Base-by-base conservation (phyloP, 2,113 vertebrate species). In the Gnathochromis pfefferi region DNA sequence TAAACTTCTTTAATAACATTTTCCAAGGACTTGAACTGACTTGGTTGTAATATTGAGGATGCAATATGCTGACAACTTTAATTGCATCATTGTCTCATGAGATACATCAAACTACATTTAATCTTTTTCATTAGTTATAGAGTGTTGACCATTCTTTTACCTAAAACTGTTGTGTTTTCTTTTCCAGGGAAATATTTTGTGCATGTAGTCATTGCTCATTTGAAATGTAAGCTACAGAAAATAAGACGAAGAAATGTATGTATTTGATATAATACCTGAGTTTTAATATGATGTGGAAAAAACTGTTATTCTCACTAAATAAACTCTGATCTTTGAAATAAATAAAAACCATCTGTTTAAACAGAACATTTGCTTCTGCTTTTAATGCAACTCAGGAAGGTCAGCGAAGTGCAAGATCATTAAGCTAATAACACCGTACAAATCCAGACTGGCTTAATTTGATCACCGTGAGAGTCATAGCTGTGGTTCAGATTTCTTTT, bases 241-340 rank as follows among this genome's bases (percentile, higher is more conserved):
- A 75, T 75, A 0, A 28, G 38, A 47, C 3, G 0, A 28, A 28
- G 68, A 45, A 10, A 73, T 26, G 13, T 73, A 45, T 45, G 6
- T 47, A 1, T 28, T 47, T 45, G 13, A 45, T 45, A 7, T 47
- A 75, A 47, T 75, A 28, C 42, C 16, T 5, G 23, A 19, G 23
- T 49, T 47, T 75, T 78, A 49, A 78, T 49, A 31, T 4, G 68
- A 26, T 73, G 70, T 5, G 16, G 26, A 49, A 49, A 49, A 49
- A 78, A 8, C 3, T 49, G 70, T 0, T 28, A 11, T 75, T 31
- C 70, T 28, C 23, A 31, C 70, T 78, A 78, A 78, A 31, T 4
- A 49, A 78, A 49, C 42, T 75, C 23, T 73, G 40, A 7, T 45
- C 40, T 47, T 19, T 78, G 42, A 49, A 78, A 49, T 49, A 78